Percentiles rank a stretch among this genome's conserved stretches.
Evolutionary conservation across 2,888 invertebrate species (phyloP).

Genomic region (Hetaerina titia): DNA sequence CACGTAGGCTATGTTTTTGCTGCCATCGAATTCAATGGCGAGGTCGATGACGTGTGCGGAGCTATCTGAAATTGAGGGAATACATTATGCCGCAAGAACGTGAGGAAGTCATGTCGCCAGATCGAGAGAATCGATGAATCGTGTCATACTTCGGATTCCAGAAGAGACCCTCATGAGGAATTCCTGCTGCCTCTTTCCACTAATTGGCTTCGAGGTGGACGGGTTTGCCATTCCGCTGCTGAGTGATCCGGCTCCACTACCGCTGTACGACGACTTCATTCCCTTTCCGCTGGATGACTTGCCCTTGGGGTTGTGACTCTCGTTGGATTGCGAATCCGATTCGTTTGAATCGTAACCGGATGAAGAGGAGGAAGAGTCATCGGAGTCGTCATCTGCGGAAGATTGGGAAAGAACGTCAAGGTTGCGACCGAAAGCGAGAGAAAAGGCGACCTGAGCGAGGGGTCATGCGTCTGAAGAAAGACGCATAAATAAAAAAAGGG

Average conservation of each 20-base stretch:
- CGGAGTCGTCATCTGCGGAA: background rate
- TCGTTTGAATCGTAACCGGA: background rate
- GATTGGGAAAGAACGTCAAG: background rate
- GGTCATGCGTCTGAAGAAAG: background rate
- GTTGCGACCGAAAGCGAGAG: background rate
- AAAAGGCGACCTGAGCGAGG: background rate
- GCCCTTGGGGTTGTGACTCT: background rate
- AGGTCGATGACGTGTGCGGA: slow-evolving; percentile 79
- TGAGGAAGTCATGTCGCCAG: too few relatives aligned
- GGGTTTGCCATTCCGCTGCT: slow-evolving; percentile 60
- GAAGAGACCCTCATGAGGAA: slow-evolving; percentile 79
- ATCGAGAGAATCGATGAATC: too few relatives aligned
- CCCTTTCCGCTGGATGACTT: background rate
- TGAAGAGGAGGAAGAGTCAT: background rate
- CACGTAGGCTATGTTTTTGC: slow-evolving; percentile 78
- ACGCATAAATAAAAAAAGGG: background rate
- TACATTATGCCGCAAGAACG: too few relatives aligned
- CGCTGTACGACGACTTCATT: too few relatives aligned
- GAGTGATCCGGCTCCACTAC: background rate
- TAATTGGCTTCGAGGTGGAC: slow-evolving; percentile 75
- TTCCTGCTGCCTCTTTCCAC: slow-evolving; percentile 79
- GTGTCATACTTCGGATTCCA: slow-evolving; percentile 78
- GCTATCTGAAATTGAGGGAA: slow-evolving; percentile 74
- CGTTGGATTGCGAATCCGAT: background rate
- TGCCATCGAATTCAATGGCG: slow-evolving; percentile 80